Evolutionary conservation across 2,797 vertebrate genomes (phyloP), one percentile per base, ranked within the genome.

Genomic region (Onychomys leucogaster): DNA sequence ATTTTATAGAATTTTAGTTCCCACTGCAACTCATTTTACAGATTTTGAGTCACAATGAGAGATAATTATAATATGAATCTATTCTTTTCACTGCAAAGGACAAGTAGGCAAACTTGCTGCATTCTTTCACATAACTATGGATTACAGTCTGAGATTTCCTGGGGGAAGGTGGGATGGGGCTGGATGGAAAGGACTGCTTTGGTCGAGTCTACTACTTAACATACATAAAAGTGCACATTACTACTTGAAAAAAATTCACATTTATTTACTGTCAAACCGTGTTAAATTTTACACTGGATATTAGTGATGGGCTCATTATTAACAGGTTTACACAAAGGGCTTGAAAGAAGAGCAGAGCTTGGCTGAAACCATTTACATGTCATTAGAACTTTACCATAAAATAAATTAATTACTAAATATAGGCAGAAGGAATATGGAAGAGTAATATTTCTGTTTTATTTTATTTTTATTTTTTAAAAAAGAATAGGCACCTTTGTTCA

Each of bases 181-280:
- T 89, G 95, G 86, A 17, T 89, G 95, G 86, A 17, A 98, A 96
- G 92, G 90, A 94, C 75, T 95, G 86, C 37, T 5, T 17, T 43
- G 73, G 52, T 57, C 3, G n/a, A 8, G 16, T 41, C 69, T 73
- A 59, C 27, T 63, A 73, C 84, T 67, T 52, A 49, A 97, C 0
- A 85, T 98, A 98, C 97, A 98, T 98, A 98, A 98, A 96, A 98
- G 98, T 98, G 98, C 98, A 98, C 99, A 90, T 98, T 98, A 97
- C 98, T 99, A 98, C 99, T 98, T 99, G 99, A 99, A 99, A 99
- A 99, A 99, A 99, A 99, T 99, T 99, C 99, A 99, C 99, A 99
- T 99, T 99, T 99, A 99, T 99, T 99, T 99, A 99, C 99, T 99
- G 99, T 99, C 99, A 99, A 99, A 99, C 99, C 99, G 99, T 99